phyloP scores from a whole-genome alignment of 2,113 vertebrate species.

The Sylvilagus bachmani region DNA sequence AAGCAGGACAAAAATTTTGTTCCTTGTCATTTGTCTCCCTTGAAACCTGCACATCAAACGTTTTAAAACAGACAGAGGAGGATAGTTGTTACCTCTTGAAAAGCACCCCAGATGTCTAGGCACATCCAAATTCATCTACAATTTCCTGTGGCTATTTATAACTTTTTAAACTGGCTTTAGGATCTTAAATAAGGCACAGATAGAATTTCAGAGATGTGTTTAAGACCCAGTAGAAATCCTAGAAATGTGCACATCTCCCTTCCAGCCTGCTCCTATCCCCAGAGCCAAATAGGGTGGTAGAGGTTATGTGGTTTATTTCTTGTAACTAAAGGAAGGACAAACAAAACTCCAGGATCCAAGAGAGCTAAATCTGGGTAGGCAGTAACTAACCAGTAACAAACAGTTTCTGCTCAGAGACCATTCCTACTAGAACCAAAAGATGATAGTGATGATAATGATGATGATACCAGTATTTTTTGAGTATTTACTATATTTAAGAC shows the following conservation, averaged over 20 bases:
- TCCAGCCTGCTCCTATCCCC: background rate
- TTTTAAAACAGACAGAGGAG: background rate
- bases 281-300: background rate
- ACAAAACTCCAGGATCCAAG: background rate
- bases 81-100: background rate
- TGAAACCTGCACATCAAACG: background rate
- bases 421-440: background rate
- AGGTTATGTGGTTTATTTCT: background rate
- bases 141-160: constrained; percentile 56
- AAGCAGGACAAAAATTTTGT: background rate
- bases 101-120: background rate
- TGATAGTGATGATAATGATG: background rate
- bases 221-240: constrained; percentile 38
- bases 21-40: background rate
- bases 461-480: background rate
- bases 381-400: background rate
- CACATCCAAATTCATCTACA: background rate
- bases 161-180: background rate
- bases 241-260: background rate
- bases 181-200: constrained; percentile 28
- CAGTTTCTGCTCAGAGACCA: background rate
- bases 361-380: background rate
- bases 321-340: background rate
- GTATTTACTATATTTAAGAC: background rate
- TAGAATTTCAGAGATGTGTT: constrained; percentile 48